phyloP scores from a whole-genome alignment of 2,113 vertebrate genomes.

The Triplophysa siluroides region DNA sequence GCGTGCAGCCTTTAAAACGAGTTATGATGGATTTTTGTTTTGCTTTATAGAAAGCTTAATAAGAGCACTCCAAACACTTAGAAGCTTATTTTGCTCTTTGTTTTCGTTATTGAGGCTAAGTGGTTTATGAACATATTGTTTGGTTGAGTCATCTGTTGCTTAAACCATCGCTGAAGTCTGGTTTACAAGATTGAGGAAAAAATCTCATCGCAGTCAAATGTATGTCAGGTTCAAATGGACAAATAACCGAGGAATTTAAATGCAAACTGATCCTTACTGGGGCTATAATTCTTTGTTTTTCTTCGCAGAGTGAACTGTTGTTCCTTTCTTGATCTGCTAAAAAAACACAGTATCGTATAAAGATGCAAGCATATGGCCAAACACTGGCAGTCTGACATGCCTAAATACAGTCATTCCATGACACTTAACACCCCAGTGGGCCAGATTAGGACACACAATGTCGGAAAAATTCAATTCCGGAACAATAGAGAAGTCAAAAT shows the following conservation, averaged over 20 bases:
- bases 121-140: constrained; percentile 45
- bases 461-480: constrained; percentile 45
- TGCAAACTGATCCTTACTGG: background rate
- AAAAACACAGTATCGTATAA: background rate
- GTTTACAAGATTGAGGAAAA: constrained; percentile 20
- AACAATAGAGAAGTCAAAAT: constrained; percentile 48
- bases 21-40: constrained; percentile 30
- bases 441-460: constrained; percentile 37
- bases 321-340: constrained; percentile 18
- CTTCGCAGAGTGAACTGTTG: background rate
- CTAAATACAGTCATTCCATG: constrained; percentile 10
- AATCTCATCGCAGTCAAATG: background rate
- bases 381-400: constrained; percentile 8
- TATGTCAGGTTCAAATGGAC: constrained; percentile 13
- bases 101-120: constrained; percentile 29
- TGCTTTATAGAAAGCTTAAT: constrained; percentile 34
- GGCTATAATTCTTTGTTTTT: constrained; percentile 19
- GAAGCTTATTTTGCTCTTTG: constrained; percentile 34
- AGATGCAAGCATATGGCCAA: background rate
- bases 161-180: constrained; percentile 31
- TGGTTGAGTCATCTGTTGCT: constrained; percentile 29
- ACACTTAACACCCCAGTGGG: constrained; percentile 26
- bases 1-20: constrained; percentile 24
- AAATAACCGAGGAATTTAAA: constrained; percentile 10
- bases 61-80: constrained; percentile 30